phyloP scores from a whole-genome alignment of 2,888 invertebrate species.

The Vandiemenella viatica region DNA sequence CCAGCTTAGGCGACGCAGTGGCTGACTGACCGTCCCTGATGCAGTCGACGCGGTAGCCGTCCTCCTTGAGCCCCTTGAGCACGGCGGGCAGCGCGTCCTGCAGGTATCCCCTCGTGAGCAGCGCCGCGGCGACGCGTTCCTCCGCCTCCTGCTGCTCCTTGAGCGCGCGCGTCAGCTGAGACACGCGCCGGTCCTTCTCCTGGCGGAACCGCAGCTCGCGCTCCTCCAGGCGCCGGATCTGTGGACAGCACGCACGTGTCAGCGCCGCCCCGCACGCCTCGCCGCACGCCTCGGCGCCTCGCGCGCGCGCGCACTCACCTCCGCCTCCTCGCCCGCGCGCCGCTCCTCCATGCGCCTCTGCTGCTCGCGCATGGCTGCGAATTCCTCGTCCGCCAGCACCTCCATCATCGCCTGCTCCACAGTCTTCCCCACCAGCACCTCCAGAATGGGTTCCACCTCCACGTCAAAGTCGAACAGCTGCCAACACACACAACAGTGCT shows the following conservation, averaged over 20 bases:
- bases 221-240: constrained; percentile 44
- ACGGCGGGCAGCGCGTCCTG: constrained; percentile 73
- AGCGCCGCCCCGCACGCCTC: too few species aligned
- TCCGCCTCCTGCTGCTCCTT: constrained; percentile 56
- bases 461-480: constrained; percentile 82
- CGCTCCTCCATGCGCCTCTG: constrained; percentile 55
- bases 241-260: too few species aligned
- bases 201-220: constrained; percentile 3
- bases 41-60: constrained; percentile 50
- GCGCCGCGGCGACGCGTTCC: constrained; percentile 65
- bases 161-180: constrained; percentile 36
- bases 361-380: constrained; percentile 63
- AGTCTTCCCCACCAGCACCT: constrained; percentile 77
- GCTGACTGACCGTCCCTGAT: constrained; percentile 46
- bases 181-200: constrained; percentile 3
- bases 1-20: too few species aligned
- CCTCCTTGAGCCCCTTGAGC: constrained; percentile 61
- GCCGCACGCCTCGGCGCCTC: too few species aligned
- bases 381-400: constrained; percentile 84
- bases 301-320: too few species aligned
- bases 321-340: constrained; percentile 67
- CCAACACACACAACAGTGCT: constrained; percentile 17
- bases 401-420: constrained; percentile 79
- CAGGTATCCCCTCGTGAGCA: constrained; percentile 73
- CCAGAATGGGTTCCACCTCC: constrained; percentile 80